Evolutionary conservation across 2,113 vertebrate species (phyloP).

Genomic region (Ctenomys sociabilis): DNA sequence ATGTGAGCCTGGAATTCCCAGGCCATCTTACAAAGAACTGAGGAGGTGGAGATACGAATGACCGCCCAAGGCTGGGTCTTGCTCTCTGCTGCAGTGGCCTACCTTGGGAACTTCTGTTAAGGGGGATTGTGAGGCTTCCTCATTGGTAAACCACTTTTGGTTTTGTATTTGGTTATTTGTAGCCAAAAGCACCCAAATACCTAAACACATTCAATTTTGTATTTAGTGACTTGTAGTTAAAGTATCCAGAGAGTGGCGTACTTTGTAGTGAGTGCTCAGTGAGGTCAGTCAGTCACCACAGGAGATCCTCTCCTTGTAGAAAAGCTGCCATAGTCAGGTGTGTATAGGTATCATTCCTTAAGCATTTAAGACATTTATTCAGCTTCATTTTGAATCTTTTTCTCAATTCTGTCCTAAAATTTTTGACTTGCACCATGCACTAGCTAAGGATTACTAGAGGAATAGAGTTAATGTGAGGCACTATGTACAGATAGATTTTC

Average conservation of each 20-base stretch:
- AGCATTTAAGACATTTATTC: background rate
- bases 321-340: background rate
- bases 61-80: background rate
- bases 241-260: background rate
- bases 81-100: background rate
- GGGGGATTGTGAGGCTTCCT: background rate
- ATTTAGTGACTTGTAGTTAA: background rate
- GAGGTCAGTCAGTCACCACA: background rate
- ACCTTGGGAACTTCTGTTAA: background rate
- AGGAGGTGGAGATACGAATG: background rate
- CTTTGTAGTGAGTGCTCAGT: background rate
- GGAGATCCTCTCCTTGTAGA: background rate
- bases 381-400: constrained; percentile 42
- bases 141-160: constrained; percentile 20
- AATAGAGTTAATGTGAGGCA: background rate
- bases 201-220: constrained; percentile 45
- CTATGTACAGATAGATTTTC: background rate
- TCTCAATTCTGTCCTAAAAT: background rate
- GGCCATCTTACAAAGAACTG: background rate
- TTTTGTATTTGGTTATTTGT: constrained; percentile 47
- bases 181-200: constrained; percentile 7
- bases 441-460: background rate
- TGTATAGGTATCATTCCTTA: constrained; percentile 1
- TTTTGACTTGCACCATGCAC: background rate
- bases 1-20: background rate